phyloP scores from a whole-genome alignment of 2,797 vertebrate genomes.

The Oryzias sinensis region DNA sequence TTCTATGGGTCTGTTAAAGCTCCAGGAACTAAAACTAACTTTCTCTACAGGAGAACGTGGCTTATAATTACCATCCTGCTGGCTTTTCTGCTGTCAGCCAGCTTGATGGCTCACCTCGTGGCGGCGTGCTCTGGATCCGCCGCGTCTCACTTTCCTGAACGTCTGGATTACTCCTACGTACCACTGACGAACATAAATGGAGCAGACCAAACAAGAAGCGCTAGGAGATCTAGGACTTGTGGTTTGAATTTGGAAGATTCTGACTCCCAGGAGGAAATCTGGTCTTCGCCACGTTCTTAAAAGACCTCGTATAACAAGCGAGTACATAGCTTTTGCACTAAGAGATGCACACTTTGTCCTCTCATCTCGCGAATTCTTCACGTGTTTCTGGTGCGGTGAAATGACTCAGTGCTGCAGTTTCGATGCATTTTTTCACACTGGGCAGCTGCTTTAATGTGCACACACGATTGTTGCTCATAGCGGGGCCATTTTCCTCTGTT shows the following conservation, averaged over 20 bases:
- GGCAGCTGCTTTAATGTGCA: no score
- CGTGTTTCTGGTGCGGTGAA: conserved; percentile 12
- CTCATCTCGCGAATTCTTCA: neutral
- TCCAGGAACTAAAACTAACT: no score
- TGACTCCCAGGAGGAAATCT: conserved; percentile 63
- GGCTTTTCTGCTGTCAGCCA: conserved; percentile 57
- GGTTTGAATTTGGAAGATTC: conserved; percentile 43
- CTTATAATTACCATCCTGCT: conserved; percentile 55
- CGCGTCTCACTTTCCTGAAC: neutral
- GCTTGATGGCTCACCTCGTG: conserved; percentile 57
- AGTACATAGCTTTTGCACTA: conserved; percentile 14
- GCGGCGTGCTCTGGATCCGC: conserved; percentile 26
- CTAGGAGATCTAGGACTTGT: neutral
- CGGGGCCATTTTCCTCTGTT: no score
- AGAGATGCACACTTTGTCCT: conserved; percentile 3
- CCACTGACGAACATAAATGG: conserved; percentile 61
- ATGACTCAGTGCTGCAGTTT: neutral
- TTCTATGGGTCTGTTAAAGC: no score
- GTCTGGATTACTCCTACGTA: conserved; percentile 64
- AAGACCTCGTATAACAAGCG: neutral
- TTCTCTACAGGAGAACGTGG: conserved; percentile 65
- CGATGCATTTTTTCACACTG: neutral
- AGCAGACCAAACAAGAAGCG: neutral
- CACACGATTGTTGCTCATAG: no score
- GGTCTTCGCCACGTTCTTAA: conserved; percentile 12